Evolutionary conservation across 2,888 invertebrate genomes (phyloP), one percentile per base, ranked within the genome.

Genomic region (Sisyra terminalis): DNA sequence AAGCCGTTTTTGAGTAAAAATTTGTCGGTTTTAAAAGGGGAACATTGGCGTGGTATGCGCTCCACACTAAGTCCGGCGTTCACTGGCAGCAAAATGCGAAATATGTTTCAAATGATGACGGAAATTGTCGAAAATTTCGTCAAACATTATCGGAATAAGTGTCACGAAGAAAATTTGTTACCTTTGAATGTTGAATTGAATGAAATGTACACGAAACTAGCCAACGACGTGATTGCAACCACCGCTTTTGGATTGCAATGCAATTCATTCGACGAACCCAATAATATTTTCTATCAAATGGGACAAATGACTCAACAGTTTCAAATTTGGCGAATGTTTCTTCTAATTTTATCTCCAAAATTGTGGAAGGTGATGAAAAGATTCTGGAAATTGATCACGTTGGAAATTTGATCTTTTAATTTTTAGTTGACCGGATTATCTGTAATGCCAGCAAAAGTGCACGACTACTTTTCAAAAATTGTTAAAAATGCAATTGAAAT

Each of bases 1-100:
- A 7, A 24, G 24, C 17, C 32, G 6, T 47, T 54, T 32, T 40
- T 53, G 5, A 39, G 50, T 3, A 57, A 63, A 13, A 53, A 57
- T 0, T 50, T 50, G 5, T 71, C 15, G 11, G 16, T n/a, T 31
- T 36, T 35, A 15, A 30, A 8, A 44, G 46, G 44, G 3, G 11
- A 46, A 39, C 39, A 37, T 35, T 46, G 46, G 46, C 15, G 34
- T 35, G 30, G 39, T 5, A 43, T 46, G 43, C 29, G 46, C 16
- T 31, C 43, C 16, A 45, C 43, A 29, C 29, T 46, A 37, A 39
- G 34, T 2, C 45, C 46, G 17, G 43, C 43, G 29, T 46, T 46
- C 14, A 46, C 46, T 9, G 40, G 45, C 5, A 43, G 34, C 13
- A 46, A 46, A 43, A 45, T 46, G 41, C 39, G 41, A 11, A 16